Percentiles rank a stretch among this genome's conserved stretches.
Conservation (phyloP, 1,140 invertebrate species). For the Epicauta chinensis region DNA sequence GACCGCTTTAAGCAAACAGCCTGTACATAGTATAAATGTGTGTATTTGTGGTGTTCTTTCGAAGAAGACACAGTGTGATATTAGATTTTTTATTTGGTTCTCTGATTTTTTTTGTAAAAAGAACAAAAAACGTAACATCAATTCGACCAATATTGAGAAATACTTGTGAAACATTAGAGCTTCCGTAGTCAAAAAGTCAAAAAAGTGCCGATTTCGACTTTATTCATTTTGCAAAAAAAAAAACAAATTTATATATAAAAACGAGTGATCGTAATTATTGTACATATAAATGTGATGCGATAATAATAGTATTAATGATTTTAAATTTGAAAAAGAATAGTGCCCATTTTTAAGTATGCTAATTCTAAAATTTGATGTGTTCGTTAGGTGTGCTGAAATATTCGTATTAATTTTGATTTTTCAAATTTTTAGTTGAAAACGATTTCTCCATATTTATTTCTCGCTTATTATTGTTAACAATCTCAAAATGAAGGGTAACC, state of each 20-base stretch:
- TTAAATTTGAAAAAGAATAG: constrained; percentile 4
- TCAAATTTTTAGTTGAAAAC: too few species aligned
- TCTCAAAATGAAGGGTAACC: too few species aligned
- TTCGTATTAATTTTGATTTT: too few species aligned
- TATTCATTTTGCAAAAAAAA: too few species aligned
- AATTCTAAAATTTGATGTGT: too few species aligned
- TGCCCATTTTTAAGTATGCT: neutral
- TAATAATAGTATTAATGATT: constrained; percentile 10
- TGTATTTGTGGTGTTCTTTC: neutral
- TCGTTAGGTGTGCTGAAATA: too few species aligned
- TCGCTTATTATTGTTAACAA: too few species aligned
- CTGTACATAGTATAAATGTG: neutral
- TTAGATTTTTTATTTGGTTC: neutral
- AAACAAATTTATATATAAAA: too few species aligned
- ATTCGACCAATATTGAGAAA: constrained; percentile 14
- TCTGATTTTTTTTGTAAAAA: neutral
- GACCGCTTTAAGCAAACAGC: too few species aligned
- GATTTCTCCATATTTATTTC: too few species aligned
- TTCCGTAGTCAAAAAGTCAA: constrained; percentile 23
- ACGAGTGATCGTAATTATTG: too few species aligned
- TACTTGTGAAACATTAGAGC: constrained; percentile 19
- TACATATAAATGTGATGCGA: constrained; percentile 7
- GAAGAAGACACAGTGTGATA: neutral
- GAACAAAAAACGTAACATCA: too few species aligned
- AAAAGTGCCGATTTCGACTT: constrained; percentile 15